Base-by-base conservation (phyloP, 2,113 vertebrate species). In the Phrynosoma blainvillii region DNA sequence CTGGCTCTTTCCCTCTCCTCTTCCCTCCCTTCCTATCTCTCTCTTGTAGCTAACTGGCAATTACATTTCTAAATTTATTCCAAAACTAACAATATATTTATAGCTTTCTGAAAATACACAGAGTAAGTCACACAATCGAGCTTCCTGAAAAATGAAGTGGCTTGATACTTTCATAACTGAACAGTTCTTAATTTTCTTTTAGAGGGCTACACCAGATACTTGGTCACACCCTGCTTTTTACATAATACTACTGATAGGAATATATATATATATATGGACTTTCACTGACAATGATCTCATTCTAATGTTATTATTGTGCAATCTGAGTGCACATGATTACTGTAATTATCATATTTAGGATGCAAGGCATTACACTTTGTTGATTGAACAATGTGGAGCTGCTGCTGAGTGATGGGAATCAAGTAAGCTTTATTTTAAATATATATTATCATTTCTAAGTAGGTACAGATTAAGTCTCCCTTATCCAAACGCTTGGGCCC, bases 301-400 rank as follows among this genome's bases (percentile, higher is more conserved):
- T 97, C 96, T 96, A 96, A 97, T 97, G 96, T 97, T 97, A 97
- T 97, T 97, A 97, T 94, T 93, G 95, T 96, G 96, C 96, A 97
- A 97, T 97, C 96, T 97, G 96, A 97, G 97, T 97, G 96, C 95
- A 96, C 96, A 97, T 96, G 97, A 97, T 97, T 96, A 97, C 96
- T 96, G 93, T 97, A 97, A 97, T 97, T 96, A 97, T 94, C 90
- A 96, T 94, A 95, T 94, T 92, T 95, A 96, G 96, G 95, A 97
- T 96, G 91, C 91, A 93, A 93, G 92, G 94, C 87, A 91, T 91
- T 96, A 94, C 96, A 95, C 94, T 83, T 54, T 83, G 54, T 18
- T 66, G 71, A 65, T 79, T 89, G 91, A 91, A 93, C 76, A 82
- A 91, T 54, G 59, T 27, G 66, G 89, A 47, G 7, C 40, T 77